Conservation (phyloP, 2,888 invertebrate genomes). For the Mycalesis mineus region DNA sequence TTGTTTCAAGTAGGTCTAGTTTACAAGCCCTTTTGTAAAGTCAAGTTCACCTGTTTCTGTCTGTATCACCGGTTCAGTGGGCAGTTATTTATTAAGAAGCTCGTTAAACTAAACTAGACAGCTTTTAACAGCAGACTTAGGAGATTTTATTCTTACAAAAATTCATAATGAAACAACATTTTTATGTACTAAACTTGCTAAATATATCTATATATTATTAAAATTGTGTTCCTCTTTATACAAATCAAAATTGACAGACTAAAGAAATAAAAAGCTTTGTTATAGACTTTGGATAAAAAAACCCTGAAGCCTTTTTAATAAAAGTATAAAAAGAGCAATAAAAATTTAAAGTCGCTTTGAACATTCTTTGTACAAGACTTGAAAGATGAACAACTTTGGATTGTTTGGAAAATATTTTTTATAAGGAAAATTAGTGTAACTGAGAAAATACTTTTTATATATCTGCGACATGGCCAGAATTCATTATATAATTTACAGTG, state of each 20-base stretch:
- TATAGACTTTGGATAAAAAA: neutral
- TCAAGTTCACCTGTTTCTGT: too few relatives aligned
- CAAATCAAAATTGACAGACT: neutral
- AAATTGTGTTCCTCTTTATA: neutral
- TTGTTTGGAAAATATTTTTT: conserved; percentile 11
- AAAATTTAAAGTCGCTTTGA: conserved; percentile 11
- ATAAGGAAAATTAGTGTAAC: conserved; percentile 2
- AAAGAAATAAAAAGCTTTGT: neutral
- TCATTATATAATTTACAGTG: neutral
- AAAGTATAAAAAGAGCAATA: conserved; percentile 1
- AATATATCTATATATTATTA: neutral
- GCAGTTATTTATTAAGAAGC: too few relatives aligned
- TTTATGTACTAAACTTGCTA: too few relatives aligned
- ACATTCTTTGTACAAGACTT: conserved; percentile 6
- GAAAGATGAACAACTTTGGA: conserved; percentile 5
- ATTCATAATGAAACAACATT: too few relatives aligned
- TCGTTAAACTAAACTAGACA: too few relatives aligned
- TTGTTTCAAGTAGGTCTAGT: too few relatives aligned
- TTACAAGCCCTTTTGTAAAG: too few relatives aligned
- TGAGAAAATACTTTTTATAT: neutral
- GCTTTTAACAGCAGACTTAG: too few relatives aligned
- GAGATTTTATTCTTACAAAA: too few relatives aligned
- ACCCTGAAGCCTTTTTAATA: conserved; percentile 1
- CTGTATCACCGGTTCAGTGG: too few relatives aligned
- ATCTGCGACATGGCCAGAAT: neutral